A percentile compares a stretch with the other conserved stretches of the same genome.
Evolutionary conservation across 2,888 invertebrate species (phyloP).

Genomic region (Drosophila nigricruria): DNA sequence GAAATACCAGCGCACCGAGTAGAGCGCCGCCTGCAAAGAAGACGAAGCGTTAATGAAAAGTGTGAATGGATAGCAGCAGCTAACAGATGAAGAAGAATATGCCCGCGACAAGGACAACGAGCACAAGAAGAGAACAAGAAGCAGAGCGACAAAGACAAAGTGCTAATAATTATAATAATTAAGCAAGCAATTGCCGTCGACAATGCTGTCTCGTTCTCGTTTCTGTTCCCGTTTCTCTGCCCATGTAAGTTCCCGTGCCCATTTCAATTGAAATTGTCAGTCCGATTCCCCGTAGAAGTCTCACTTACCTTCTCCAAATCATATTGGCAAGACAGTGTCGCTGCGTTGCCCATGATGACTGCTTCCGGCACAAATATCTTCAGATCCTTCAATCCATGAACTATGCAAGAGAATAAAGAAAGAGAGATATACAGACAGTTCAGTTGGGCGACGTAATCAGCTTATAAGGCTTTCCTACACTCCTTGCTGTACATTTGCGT

Average conservation of each 20-base stretch:
- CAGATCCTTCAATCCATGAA: constrained; percentile 85
- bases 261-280: constrained; percentile 6
- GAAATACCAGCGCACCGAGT: constrained; percentile 89
- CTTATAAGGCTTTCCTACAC: constrained; percentile 19
- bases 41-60: constrained; percentile 55
- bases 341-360: constrained; percentile 85
- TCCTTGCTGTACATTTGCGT: constrained; percentile 15
- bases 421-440: constrained; percentile 30
- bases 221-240: neutral
- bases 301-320: constrained; percentile 85
- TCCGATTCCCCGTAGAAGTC: constrained; percentile 40
- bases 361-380: constrained; percentile 86
- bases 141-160: constrained; percentile 63
- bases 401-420: constrained; percentile 56
- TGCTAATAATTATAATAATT: constrained; percentile 79
- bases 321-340: constrained; percentile 85
- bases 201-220: constrained; percentile 34
- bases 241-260: constrained; percentile 1
- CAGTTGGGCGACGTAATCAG: constrained; percentile 36
- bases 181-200: constrained; percentile 63
- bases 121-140: constrained; percentile 4
- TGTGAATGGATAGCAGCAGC: constrained; percentile 40
- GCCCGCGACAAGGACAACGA: constrained; percentile 11
- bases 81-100: constrained; percentile 7
- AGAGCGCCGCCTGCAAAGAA: constrained; percentile 85